Evolutionary conservation across 1,140 invertebrate genomes (phyloP), one percentile per base, ranked within the genome.

Genomic region (Ceratosolen fusciceps): DNA sequence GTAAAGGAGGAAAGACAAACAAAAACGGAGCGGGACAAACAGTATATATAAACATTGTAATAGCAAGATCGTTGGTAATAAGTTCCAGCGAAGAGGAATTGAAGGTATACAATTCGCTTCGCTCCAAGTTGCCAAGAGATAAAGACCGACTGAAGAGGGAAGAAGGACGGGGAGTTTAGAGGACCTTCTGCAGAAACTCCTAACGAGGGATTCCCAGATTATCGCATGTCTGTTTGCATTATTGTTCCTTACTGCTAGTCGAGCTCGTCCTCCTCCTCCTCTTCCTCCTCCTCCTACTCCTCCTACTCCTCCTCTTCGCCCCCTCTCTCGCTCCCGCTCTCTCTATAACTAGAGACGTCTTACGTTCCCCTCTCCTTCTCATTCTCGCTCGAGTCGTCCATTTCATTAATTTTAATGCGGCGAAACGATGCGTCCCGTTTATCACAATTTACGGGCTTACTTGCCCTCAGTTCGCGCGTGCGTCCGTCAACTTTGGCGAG

Each of bases 371-470:
- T 54, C 60, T 54, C 79, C 34, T 73, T 49, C 37, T 71, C 77
- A 7, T 72, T 68, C 76, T 8, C 26, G 39, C 67, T 62, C 79
- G 82, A 83, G 83, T 83, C 82, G 86, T 83, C 83, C 77, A 75
- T 84, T 84, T 86, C 86, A 87, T 87, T 87, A 87, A 87, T 87
- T 87, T 87, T 87, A 86, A 87, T 86, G 84, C 85, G 74, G 79
- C 70, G 79, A 83, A 79, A 83, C 85, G 82, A 85, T 83, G 83
- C 84, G 84, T 74, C 83, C 84, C 83, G 84, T 84, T 87, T 83
- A 82, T 82, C 83, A 84, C 84, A 86, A 87, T 87, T 87, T 87
- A 86, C 84, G 82, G 34, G 77, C 80, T 52, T 54, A 21, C 47
- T 34, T 54, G 47, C 31, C 24, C 26, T 29, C n/a, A 16, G 2